Evolutionary conservation across 1,140 invertebrate species (phyloP).

Genomic region (Pseudomyrmex cubaensis): DNA sequence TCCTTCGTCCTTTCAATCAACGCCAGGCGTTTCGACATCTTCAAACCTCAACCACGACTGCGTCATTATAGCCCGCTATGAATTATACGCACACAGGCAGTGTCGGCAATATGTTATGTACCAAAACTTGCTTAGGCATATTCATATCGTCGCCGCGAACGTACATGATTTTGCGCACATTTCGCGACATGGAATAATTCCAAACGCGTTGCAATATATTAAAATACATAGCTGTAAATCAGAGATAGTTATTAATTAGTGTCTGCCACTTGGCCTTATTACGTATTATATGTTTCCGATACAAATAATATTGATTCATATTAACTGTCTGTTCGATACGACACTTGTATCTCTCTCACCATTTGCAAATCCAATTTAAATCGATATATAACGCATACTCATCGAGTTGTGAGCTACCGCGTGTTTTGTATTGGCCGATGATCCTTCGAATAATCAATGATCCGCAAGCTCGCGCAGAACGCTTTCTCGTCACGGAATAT

Average conservation of each 20-base stretch:
- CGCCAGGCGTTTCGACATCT: constrained; percentile 58
- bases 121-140: constrained; percentile 10
- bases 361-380: constrained; percentile 65
- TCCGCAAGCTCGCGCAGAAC: constrained; percentile 58
- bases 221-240: not conserved
- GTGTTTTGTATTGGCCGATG: constrained; percentile 60
- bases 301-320: not conserved
- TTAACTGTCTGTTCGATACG: not conserved
- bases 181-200: not conserved
- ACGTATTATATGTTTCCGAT: not conserved
- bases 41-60: constrained; percentile 37
- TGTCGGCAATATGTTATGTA: not conserved
- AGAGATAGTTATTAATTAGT: not conserved
- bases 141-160: constrained; percentile 25
- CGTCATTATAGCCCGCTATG: constrained; percentile 43
- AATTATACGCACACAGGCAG: constrained; percentile 35
- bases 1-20: constrained; percentile 71
- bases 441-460: constrained; percentile 71
- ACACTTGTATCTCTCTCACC: not conserved
- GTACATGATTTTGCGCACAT: not conserved
- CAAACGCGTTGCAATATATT: not conserved
- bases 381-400: constrained; percentile 49
- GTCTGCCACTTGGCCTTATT: not conserved
- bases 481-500: constrained; percentile 48
- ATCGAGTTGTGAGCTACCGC: constrained; percentile 17